phyloP scores from a whole-genome alignment of 2,888 invertebrate species.

The Catotricha subobsoleta region DNA sequence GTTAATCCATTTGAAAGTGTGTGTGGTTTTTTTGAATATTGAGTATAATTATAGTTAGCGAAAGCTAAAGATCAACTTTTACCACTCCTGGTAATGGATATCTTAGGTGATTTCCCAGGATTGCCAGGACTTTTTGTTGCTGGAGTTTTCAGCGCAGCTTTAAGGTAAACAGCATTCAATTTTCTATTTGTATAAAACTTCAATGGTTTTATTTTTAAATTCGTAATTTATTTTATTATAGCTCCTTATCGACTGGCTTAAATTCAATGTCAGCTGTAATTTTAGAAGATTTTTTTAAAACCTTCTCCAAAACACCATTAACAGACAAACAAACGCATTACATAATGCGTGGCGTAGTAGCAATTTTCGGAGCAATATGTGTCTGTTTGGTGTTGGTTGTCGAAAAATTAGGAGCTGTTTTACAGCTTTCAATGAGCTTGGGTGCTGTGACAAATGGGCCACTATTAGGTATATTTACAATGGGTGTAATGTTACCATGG shows the following conservation, averaged over 20 bases:
- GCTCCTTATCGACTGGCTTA: slow-evolving; percentile 58
- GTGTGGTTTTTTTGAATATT: too few species aligned
- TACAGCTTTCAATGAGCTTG: slow-evolving; percentile 47
- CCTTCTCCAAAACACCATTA: slow-evolving; percentile 33
- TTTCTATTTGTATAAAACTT: not conserved
- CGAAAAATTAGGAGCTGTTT: slow-evolving; percentile 47
- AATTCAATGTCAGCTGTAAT: slow-evolving; percentile 61
- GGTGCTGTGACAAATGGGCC: slow-evolving; percentile 49
- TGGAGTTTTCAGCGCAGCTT: slow-evolving; percentile 76
- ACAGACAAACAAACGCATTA: slow-evolving; percentile 35
- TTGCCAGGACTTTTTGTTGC: slow-evolving; percentile 65
- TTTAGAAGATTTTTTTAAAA: slow-evolving; percentile 50
- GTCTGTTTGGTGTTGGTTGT: slow-evolving; percentile 42
- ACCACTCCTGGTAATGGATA: slow-evolving; percentile 70
- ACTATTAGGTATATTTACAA: slow-evolving; percentile 45
- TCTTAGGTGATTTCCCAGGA: slow-evolving; percentile 57
- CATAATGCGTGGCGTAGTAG: slow-evolving; percentile 46
- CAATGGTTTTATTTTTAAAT: not conserved
- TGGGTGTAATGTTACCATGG: slow-evolving; percentile 51
- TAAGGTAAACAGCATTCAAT: slow-evolving; percentile 37
- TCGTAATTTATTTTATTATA: slow-evolving; percentile 20
- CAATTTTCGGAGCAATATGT: slow-evolving; percentile 43
- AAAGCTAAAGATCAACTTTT: slow-evolving; percentile 60
- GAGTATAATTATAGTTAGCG: slow-evolving; percentile 34
- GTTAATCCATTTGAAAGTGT: too few species aligned